Evolutionary conservation across 2,888 invertebrate genomes (phyloP).

Genomic region (Caenorhabditis drosophilae): DNA sequence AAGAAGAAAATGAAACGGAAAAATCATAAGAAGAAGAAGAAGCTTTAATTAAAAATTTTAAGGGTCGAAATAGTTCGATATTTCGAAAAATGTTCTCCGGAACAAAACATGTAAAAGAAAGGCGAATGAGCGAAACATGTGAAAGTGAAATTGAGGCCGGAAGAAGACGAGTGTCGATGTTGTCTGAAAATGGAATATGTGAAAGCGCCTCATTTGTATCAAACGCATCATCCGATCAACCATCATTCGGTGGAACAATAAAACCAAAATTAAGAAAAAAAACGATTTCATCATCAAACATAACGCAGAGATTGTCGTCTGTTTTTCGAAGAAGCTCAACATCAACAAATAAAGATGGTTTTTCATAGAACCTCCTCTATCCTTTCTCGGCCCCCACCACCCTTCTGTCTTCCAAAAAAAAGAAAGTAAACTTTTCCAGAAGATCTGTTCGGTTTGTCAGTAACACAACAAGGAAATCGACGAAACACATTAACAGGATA

Average conservation of each 20-base stretch:
- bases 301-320: conserved; percentile 21
- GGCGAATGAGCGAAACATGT: conserved; percentile 23
- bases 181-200: too few species aligned
- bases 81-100: conserved; percentile 20
- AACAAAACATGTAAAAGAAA: conserved; percentile 10
- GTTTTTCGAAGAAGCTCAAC: conserved; percentile 22
- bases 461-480: conserved; percentile 5
- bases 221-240: background rate
- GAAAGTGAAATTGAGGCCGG: too few species aligned
- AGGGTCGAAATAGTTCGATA: conserved; percentile 24
- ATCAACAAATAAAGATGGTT: conserved; percentile 15
- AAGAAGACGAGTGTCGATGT: background rate
- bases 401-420: too few species aligned
- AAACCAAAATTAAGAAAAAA: conserved; percentile 33
- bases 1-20: conserved; percentile 1
- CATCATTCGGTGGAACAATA: background rate
- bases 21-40: background rate
- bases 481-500: conserved; percentile 28
- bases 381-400: too few species aligned
- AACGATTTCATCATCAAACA: conserved; percentile 22
- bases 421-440: background rate
- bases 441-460: background rate
- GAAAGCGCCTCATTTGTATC: too few species aligned
- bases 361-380: too few species aligned
- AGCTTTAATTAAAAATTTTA: background rate